These are phyloP conservation scores for Spilosoma lubricipeda DNA, from an alignment of 2,888 invertebrate species.

Conservation along the genomic window DNA sequence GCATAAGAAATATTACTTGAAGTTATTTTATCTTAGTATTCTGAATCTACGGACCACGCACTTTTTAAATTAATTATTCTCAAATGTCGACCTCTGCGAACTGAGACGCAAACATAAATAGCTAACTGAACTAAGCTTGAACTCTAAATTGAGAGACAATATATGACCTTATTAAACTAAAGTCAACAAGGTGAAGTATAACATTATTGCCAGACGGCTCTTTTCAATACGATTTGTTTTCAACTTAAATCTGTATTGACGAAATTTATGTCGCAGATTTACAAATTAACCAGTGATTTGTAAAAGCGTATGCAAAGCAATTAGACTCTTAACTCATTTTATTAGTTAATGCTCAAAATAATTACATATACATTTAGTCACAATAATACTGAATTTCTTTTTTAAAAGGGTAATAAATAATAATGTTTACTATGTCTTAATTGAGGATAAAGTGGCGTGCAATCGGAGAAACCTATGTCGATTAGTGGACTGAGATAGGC, in stretches of 20 bases:
- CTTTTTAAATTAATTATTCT: not conserved
- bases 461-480: too few relatives aligned
- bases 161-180: not conserved
- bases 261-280: not conserved
- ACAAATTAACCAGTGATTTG: not conserved
- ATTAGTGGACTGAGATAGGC: too few relatives aligned
- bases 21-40: too few relatives aligned
- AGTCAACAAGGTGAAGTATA: not conserved
- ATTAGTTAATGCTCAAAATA: not conserved
- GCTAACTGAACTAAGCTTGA: not conserved
- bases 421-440: too few relatives aligned
- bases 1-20: too few relatives aligned
- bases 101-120: not conserved
- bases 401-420: too few relatives aligned
- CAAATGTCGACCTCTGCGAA: not conserved
- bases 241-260: not conserved
- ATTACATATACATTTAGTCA: too few relatives aligned
- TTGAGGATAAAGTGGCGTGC: too few relatives aligned
- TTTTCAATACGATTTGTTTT: not conserved
- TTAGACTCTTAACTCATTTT: not conserved
- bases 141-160: not conserved
- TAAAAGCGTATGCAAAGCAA: not conserved
- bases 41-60: not conserved
- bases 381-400: too few relatives aligned
- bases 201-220: not conserved